A percentile compares a stretch with the other conserved stretches of the same genome.
Conservation (phyloP, 2,113 vertebrate genomes). For the Pogonocichla stellata region DNA sequence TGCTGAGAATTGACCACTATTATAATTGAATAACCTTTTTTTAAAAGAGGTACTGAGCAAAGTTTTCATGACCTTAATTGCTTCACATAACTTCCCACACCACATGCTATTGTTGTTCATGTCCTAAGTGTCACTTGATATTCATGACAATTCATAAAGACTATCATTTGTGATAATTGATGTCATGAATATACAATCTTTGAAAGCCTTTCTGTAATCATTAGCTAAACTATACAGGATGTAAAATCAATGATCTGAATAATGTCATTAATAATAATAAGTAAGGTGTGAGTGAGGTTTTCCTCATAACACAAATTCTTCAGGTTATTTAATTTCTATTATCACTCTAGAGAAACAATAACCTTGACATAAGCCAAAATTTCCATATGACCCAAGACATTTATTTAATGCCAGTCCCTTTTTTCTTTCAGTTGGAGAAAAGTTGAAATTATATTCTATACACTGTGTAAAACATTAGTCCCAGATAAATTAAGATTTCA, state of each 20-base stretch:
- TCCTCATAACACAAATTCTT: slow-evolving; percentile 23
- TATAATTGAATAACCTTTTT: slow-evolving; percentile 18
- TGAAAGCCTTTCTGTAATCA: slow-evolving; percentile 56
- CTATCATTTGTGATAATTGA: slow-evolving; percentile 41
- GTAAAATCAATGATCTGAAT: slow-evolving; percentile 68
- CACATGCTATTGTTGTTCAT: slow-evolving; percentile 13
- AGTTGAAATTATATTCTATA: background rate
- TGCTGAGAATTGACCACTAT: slow-evolving; percentile 52
- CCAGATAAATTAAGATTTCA: background rate
- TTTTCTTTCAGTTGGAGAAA: background rate
- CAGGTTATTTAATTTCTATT: background rate
- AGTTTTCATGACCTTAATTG: slow-evolving; percentile 47
- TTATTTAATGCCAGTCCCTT: background rate
- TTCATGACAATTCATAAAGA: slow-evolving; percentile 43
- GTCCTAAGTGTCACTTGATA: background rate
- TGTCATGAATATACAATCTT: slow-evolving; percentile 39
- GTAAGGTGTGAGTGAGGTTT: slow-evolving; percentile 34
- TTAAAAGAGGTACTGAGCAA: background rate
- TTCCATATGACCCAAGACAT: background rate
- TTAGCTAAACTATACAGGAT: slow-evolving; percentile 29
- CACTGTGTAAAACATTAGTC: background rate
- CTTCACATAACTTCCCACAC: slow-evolving; percentile 9
- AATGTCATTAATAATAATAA: slow-evolving; percentile 55
- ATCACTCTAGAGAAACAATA: background rate
- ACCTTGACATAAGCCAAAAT: background rate